Conservation (phyloP, 2,888 invertebrate species). For the Bedellia somnulentella region DNA sequence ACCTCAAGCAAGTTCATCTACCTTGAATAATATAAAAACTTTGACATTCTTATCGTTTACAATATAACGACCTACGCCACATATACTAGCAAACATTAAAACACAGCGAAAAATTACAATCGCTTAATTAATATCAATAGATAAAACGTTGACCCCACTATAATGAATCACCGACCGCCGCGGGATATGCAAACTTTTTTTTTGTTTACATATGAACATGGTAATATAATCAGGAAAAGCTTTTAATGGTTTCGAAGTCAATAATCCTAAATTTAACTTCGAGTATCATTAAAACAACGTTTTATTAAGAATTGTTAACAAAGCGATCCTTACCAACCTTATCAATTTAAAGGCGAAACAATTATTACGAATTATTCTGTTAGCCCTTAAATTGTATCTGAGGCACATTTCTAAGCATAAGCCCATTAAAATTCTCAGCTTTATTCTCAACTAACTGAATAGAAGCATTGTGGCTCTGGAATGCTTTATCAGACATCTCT, state of each 20-base stretch:
- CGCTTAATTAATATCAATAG: too few species aligned
- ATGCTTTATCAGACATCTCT: slow-evolving; percentile 26
- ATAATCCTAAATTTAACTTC: slow-evolving; percentile 1
- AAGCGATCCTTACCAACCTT: slow-evolving; percentile 1
- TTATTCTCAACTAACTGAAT: slow-evolving; percentile 22
- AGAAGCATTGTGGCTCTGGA: slow-evolving; percentile 29
- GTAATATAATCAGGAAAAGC: neutral
- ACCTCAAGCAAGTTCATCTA: too few species aligned
- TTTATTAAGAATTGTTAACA: neutral
- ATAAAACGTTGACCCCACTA: too few species aligned
- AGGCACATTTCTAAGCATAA: slow-evolving; percentile 12
- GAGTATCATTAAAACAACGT: neutral
- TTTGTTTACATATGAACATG: too few species aligned
- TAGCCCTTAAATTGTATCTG: slow-evolving; percentile 6
- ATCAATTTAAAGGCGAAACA: neutral
- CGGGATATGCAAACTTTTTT: too few species aligned
- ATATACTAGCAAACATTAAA: too few species aligned
- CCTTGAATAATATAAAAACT: too few species aligned
- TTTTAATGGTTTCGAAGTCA: slow-evolving; percentile 4
- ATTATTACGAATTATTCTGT: neutral
- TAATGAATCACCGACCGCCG: too few species aligned
- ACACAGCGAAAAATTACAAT: too few species aligned
- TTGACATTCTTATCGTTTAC: too few species aligned
- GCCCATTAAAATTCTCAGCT: slow-evolving; percentile 24
- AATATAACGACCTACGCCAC: too few species aligned